These are phyloP conservation scores for Gryllus bimaculatus DNA, from an alignment of 1,140 invertebrate genomes.

Conservation along the genomic window DNA sequence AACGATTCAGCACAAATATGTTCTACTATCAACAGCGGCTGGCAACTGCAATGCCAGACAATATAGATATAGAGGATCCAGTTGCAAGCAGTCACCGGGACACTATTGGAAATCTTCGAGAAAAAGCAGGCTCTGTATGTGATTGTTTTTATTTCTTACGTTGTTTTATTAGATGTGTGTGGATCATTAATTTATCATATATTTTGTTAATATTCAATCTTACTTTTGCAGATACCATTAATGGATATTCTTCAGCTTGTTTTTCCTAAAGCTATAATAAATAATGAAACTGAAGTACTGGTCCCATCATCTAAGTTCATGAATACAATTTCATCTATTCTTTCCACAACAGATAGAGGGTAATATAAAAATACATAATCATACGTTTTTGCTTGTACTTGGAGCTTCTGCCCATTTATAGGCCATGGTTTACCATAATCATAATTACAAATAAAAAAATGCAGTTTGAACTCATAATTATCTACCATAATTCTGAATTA, in stretches of 20 bases:
- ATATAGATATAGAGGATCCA: constrained; percentile 31
- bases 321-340: constrained; percentile 40
- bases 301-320: constrained; percentile 45
- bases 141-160: too few relatives aligned
- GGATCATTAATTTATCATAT: background rate
- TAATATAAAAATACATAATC: constrained; percentile 26
- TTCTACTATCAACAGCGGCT: constrained; percentile 50
- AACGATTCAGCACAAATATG: constrained; percentile 45
- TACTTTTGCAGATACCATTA: constrained; percentile 42
- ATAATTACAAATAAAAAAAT: background rate
- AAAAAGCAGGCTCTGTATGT: constrained; percentile 37
- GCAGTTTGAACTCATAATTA: background rate
- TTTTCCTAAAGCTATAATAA: constrained; percentile 42
- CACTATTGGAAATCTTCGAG: constrained; percentile 36
- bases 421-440: too few relatives aligned
- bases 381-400: too few relatives aligned
- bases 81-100: constrained; percentile 32
- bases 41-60: constrained; percentile 42
- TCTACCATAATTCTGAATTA: background rate
- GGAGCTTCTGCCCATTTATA: too few relatives aligned
- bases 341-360: constrained; percentile 45
- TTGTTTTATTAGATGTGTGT: too few relatives aligned
- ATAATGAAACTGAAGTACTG: constrained; percentile 42
- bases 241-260: constrained; percentile 43
- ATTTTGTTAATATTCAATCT: constrained; percentile 14